Percentiles rank a stretch among this genome's conserved stretches.
phyloP scores from a whole-genome alignment of 2,113 vertebrate genomes.

The Microcebus lehilahytsara region DNA sequence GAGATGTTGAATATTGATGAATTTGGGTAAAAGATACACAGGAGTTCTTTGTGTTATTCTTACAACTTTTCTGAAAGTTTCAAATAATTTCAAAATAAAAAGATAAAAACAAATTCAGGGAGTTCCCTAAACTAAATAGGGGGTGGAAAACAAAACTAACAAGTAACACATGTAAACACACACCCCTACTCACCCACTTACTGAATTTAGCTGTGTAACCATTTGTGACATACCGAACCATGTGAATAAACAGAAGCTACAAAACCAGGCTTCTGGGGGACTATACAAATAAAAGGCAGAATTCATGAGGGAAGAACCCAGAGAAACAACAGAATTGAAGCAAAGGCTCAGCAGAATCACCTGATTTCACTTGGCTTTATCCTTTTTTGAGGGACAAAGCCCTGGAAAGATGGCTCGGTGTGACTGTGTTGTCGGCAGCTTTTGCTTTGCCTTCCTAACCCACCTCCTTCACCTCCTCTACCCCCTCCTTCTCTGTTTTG shows the following conservation, averaged over 20 bases:
- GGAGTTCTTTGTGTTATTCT: slow-evolving; percentile 4
- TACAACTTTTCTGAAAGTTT: background rate
- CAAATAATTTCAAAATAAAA: slow-evolving; percentile 5
- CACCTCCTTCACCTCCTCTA: background rate
- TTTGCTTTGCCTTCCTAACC: background rate
- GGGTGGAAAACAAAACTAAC: background rate
- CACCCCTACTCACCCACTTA: too few relatives aligned
- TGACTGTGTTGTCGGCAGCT: background rate
- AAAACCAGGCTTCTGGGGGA: background rate
- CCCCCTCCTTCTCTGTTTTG: fast-evolving
- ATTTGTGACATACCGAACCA: background rate
- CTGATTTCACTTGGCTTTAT: background rate
- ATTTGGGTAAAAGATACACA: background rate
- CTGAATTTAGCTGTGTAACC: background rate
- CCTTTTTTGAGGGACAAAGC: background rate
- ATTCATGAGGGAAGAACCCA: background rate
- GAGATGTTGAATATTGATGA: background rate
- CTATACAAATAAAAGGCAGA: background rate
- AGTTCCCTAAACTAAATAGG: background rate
- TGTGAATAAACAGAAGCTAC: slow-evolving; percentile 36
- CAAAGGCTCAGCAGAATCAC: background rate
- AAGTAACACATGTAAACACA: background rate
- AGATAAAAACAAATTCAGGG: background rate
- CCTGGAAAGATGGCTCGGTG: background rate
- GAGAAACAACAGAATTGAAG: background rate